phyloP scores from a whole-genome alignment of 92 coral and sea anemone genomes.

The Siderastrea siderea region DNA sequence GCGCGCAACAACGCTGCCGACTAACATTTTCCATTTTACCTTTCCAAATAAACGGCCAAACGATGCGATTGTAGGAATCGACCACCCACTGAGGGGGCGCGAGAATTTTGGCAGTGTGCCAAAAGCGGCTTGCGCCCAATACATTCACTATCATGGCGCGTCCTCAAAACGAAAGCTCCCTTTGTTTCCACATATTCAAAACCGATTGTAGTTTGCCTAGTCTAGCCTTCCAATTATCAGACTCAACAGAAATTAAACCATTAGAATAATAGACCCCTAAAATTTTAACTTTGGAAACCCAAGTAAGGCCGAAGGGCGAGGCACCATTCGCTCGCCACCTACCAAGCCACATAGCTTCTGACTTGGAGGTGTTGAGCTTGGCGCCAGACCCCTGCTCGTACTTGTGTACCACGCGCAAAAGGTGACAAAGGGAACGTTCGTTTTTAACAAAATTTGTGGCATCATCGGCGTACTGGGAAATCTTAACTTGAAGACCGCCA shows the following conservation, averaged over 20 bases:
- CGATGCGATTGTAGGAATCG: background rate
- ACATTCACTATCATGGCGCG: background rate
- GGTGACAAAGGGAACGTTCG: too few relatives aligned
- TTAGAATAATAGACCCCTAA: background rate
- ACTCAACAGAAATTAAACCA: background rate
- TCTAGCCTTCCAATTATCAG: background rate
- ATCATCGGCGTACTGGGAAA: too few relatives aligned
- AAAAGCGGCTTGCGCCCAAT: slow-evolving; percentile 1
- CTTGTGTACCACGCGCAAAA: too few relatives aligned
- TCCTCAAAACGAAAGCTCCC: background rate
- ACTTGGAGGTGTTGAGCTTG: too few relatives aligned
- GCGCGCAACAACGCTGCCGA: background rate
- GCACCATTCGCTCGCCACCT: slow-evolving; percentile 6
- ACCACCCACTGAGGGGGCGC: slow-evolving; percentile 3
- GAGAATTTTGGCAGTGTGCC: background rate
- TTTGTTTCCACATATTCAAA: background rate
- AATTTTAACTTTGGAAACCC: too few relatives aligned
- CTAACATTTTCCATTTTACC: slow-evolving; percentile 25
- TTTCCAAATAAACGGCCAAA: slow-evolving; percentile 24
- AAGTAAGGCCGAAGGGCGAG: too few relatives aligned
- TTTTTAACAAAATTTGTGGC: too few relatives aligned
- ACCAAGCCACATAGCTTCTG: too few relatives aligned
- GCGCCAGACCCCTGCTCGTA: too few relatives aligned
- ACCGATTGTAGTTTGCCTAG: background rate
- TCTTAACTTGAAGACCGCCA: too few relatives aligned